Evolutionary conservation across 30 jellyfish, hydroid and myxozoan genomes (phyloP).

Genomic region (Catostylus mosaicus): DNA sequence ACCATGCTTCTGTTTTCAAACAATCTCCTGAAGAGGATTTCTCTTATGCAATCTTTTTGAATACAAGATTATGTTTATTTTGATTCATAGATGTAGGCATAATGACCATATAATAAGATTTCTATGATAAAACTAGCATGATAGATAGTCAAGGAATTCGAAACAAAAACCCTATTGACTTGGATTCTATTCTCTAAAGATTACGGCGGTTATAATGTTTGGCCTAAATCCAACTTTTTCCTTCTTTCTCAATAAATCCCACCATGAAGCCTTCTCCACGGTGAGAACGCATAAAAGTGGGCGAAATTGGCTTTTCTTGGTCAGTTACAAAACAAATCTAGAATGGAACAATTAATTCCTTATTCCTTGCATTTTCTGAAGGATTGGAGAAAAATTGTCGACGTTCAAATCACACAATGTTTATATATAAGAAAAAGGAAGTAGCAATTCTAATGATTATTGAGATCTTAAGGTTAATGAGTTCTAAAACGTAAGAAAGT

Average conservation of each 20-base stretch:
- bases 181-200: neutral
- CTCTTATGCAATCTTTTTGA: too few relatives aligned
- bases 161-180: neutral
- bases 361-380: too few relatives aligned
- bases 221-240: neutral
- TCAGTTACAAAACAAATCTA: too few relatives aligned
- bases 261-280: neutral
- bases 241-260: neutral
- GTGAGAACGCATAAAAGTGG: too few relatives aligned
- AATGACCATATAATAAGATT: neutral
- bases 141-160: neutral
- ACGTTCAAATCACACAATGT: too few relatives aligned
- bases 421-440: too few relatives aligned
- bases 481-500: too few relatives aligned
- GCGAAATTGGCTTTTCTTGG: too few relatives aligned
- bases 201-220: neutral
- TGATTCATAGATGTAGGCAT: neutral
- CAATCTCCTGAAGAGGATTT: neutral
- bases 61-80: neutral
- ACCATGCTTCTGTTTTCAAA: constrained; percentile 2
- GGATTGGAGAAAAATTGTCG: too few relatives aligned
- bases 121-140: neutral
- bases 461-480: too few relatives aligned
- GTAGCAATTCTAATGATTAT: too few relatives aligned
- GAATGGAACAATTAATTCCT: too few relatives aligned